Percentiles rank a stretch among this genome's conserved stretches.
These are phyloP conservation scores for Ostrea denselamellosa DNA, from an alignment of 1,140 invertebrate species.

Conservation along the genomic window DNA sequence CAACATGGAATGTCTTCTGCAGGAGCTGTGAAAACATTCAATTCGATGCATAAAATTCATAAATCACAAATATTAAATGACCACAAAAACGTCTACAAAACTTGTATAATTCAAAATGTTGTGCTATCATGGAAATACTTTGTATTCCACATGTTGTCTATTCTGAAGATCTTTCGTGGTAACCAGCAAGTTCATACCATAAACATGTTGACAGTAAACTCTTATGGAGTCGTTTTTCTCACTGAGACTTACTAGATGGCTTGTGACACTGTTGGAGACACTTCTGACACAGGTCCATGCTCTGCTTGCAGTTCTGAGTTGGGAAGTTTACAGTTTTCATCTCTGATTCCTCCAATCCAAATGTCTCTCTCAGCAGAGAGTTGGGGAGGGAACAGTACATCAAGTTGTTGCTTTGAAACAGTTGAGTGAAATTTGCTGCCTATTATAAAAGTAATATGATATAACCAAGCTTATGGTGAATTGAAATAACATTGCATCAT, in stretches of 20 bases:
- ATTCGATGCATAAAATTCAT: background rate
- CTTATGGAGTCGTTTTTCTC: too few species aligned
- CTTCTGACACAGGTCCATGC: slow-evolving; percentile 59
- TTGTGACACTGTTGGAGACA: slow-evolving; percentile 54
- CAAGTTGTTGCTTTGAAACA: slow-evolving; percentile 63
- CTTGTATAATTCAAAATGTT: too few species aligned
- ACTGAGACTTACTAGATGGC: slow-evolving; percentile 12
- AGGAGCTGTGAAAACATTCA: background rate
- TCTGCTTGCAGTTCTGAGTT: slow-evolving; percentile 60
- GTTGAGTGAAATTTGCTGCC: slow-evolving; percentile 58
- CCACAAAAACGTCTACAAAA: too few species aligned
- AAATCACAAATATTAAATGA: background rate
- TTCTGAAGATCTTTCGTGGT: too few species aligned
- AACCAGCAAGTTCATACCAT: too few species aligned
- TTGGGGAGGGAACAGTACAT: slow-evolving; percentile 69
- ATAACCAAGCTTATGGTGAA: too few species aligned
- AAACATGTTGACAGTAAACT: too few species aligned
- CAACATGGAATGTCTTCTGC: slow-evolving; percentile 62
- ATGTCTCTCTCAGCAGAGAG: slow-evolving; percentile 62
- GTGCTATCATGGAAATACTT: too few species aligned
- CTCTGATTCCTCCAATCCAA: slow-evolving; percentile 60
- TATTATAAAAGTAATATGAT: background rate
- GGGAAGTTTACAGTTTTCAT: slow-evolving; percentile 67
- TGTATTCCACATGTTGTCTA: too few species aligned
- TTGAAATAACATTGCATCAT: too few species aligned